phyloP scores from a whole-genome alignment of 2,113 vertebrate species.

The Zeus faber region DNA sequence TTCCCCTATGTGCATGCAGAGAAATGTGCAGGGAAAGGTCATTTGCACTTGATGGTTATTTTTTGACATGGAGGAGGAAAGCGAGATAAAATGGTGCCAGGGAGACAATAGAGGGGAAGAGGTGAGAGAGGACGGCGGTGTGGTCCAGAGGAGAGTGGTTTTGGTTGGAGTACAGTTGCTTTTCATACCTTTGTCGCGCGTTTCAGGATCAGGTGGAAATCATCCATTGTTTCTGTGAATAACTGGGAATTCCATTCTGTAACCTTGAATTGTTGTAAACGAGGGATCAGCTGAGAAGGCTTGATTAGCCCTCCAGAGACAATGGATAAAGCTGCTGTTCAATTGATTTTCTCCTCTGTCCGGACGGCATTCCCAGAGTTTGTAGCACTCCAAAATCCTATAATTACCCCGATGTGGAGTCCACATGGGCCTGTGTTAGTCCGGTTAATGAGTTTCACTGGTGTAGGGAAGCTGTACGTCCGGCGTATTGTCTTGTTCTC shows the following conservation, averaged over 20 bases:
- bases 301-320: conserved; percentile 58
- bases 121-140: background rate
- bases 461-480: conserved; percentile 36
- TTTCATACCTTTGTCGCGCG: too few species aligned
- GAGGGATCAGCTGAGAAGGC: conserved; percentile 40
- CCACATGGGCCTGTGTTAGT: conserved; percentile 30
- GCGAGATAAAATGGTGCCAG: background rate
- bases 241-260: conserved; percentile 26
- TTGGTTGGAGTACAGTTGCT: too few species aligned
- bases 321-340: conserved; percentile 40
- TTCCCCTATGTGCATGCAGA: background rate
- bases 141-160: background rate
- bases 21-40: background rate
- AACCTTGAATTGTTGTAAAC: conserved; percentile 47
- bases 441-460: conserved; percentile 59
- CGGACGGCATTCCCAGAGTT: conserved; percentile 47
- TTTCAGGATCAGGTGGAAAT: conserved; percentile 29
- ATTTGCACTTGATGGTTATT: conserved; percentile 16
- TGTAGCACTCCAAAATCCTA: conserved; percentile 44
- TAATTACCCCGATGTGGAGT: conserved; percentile 51
- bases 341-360: conserved; percentile 50
- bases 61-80: background rate
- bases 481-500: conserved; percentile 37
- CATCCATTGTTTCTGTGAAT: conserved; percentile 20
- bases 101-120: too few species aligned